These are phyloP conservation scores for Leucopsar rothschildi DNA, from an alignment of 2,113 vertebrate species.

Conservation along the genomic window DNA sequence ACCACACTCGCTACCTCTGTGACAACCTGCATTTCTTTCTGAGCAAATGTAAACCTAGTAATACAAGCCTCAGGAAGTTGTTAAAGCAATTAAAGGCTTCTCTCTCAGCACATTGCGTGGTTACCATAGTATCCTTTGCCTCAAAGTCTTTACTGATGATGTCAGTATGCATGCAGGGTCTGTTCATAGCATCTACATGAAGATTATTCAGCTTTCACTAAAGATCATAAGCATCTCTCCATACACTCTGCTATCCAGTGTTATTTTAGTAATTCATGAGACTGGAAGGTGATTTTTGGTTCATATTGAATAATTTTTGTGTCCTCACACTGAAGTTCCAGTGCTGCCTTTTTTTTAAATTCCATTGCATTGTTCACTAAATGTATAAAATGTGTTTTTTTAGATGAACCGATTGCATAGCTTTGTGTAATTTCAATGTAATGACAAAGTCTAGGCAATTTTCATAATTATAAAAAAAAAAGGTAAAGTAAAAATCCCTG, in stretches of 20 bases:
- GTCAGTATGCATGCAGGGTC: conserved; percentile 78
- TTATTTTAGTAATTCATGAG: conserved; percentile 24
- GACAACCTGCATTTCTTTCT: conserved; percentile 71
- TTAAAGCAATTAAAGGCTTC: conserved; percentile 82
- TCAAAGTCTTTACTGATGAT: conserved; percentile 77
- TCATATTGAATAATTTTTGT: background rate
- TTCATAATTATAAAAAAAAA: background rate
- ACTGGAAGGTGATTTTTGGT: conserved; percentile 43
- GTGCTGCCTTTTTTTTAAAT: background rate
- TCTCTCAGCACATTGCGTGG: conserved; percentile 71
- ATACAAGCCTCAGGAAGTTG: conserved; percentile 76
- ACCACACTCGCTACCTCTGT: conserved; percentile 9
- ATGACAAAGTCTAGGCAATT: background rate
- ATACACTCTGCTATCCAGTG: background rate
- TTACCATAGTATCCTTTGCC: conserved; percentile 86
- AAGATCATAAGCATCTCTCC: conserved; percentile 45
- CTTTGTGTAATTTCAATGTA: background rate
- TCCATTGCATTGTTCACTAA: background rate
- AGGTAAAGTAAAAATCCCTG: background rate
- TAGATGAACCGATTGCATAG: background rate
- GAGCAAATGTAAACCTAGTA: conserved; percentile 71
- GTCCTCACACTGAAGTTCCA: background rate
- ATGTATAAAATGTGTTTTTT: background rate
- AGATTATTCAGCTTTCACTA: conserved; percentile 71
- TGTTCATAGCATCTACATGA: conserved; percentile 68